Conservation (phyloP, 2,888 invertebrate species). For the Crematogaster levior region DNA sequence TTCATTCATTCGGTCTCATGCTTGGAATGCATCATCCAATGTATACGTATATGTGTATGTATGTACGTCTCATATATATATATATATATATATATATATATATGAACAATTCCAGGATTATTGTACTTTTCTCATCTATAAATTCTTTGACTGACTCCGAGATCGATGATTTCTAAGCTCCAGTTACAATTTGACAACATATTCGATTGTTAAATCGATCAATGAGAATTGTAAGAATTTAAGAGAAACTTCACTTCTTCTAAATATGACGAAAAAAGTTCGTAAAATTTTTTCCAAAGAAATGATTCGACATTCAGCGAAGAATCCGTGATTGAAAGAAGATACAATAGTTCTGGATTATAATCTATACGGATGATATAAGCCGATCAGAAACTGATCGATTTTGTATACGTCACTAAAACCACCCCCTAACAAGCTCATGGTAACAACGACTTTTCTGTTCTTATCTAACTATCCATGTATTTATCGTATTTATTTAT, state of each 20-base stretch:
- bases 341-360: conserved; percentile 19
- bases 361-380: conserved; percentile 20
- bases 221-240: not conserved
- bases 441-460: conserved; percentile 60
- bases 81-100: conserved; percentile 62
- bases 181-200: not conserved
- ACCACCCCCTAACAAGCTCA: conserved; percentile 79
- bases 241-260: not conserved
- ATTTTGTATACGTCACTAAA: conserved; percentile 73
- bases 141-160: conserved; percentile 17
- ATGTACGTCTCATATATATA: conserved; percentile 58
- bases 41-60: conserved; percentile 67
- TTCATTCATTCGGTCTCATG: conserved; percentile 83
- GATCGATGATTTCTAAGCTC: not conserved
- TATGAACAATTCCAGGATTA: conserved; percentile 45
- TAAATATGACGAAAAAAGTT: not conserved
- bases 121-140: conserved; percentile 16
- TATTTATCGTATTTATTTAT: not conserved
- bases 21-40: conserved; percentile 81
- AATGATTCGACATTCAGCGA: not conserved
- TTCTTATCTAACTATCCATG: conserved; percentile 34
- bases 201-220: not conserved
- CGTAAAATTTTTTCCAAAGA: not conserved
- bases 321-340: conserved; percentile 31
- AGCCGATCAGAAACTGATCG: conserved; percentile 30